phyloP scores from a whole-genome alignment of 1,140 invertebrate genomes.

The Ditylenchus dipsaci region DNA sequence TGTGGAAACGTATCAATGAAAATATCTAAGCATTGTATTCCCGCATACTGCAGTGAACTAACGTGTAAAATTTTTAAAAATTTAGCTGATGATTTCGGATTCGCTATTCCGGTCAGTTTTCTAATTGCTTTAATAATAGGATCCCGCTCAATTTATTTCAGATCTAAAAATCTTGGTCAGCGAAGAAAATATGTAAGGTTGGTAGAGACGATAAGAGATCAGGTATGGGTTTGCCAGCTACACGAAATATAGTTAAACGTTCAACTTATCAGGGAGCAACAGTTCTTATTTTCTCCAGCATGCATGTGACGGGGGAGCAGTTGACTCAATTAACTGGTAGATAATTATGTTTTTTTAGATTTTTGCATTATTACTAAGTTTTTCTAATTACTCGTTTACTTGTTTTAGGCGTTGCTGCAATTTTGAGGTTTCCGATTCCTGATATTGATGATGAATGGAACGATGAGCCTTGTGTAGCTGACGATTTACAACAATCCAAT shows the following conservation, averaged over 20 bases:
- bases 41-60: too few species aligned
- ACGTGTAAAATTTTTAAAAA: too few species aligned
- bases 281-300: slow-evolving; percentile 93
- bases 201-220: slow-evolving; percentile 83
- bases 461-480: slow-evolving; percentile 9
- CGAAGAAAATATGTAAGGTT: slow-evolving; percentile 85
- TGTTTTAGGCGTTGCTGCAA: slow-evolving; percentile 72
- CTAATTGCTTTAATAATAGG: neutral
- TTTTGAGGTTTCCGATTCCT: slow-evolving; percentile 92
- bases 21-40: too few species aligned
- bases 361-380: slow-evolving; percentile 71
- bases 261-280: slow-evolving; percentile 68
- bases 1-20: too few species aligned
- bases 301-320: slow-evolving; percentile 99
- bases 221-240: slow-evolving; percentile 56
- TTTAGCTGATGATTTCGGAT: slow-evolving; percentile 75
- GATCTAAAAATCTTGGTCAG: slow-evolving; percentile 74
- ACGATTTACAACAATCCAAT: neutral
- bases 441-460: slow-evolving; percentile 76
- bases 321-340: slow-evolving; percentile 72
- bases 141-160: too few species aligned
- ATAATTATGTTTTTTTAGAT: slow-evolving; percentile 71
- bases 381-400: slow-evolving; percentile 40
- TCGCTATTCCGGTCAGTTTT: slow-evolving; percentile 74
- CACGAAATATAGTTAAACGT: too few species aligned